Evolutionary conservation across 2,888 invertebrate species (phyloP), one percentile per base, ranked within the genome.

Genomic region (Rhingia campestris): DNA sequence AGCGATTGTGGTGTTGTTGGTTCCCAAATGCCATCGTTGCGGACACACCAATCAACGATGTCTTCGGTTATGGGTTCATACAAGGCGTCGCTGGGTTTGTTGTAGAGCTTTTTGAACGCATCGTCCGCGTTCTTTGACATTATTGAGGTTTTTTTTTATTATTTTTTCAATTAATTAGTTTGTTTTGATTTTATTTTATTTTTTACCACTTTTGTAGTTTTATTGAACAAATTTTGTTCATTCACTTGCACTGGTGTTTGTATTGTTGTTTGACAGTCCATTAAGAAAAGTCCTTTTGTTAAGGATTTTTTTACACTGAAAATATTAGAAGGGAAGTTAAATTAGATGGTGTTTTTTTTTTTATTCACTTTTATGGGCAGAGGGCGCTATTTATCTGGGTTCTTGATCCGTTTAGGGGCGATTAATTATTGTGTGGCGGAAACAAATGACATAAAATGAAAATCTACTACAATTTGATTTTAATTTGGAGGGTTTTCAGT

Each of bases 61-160:
- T 92, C 92, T 10, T 89, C 89, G 4, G 91, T 92, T 9, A 92
- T 86, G 12, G 89, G 88, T 56, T 70, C 69, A 12, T 70, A 81
- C 33, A 58, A 54, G 14, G 54, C 53, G 41, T n/a, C 54, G 39
- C 5, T 41, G 14, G 49, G 32, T 6, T 59, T 81, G 86, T 91
- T 92, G 77, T 92, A 91, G 35, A 89, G 87, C 59, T 90, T 91
- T 77, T 90, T 89, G 87, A 92, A 92, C 47, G 92, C 91, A 88
- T 92, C 91, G 86, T 91, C 90, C 10, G 91, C 92, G 81, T 91
- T 87, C 79, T 92, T 92, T 75, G 89, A 90, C 90, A 92, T 91
- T 58, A 58, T 86, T 70, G 58, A 69, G 43, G 14, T 53, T 67
- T 59, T 51, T 47, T 37, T n/a, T 32, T 49, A 4, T 69, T 69